Conservation (phyloP, 2,113 vertebrate genomes). For the Malurus melanocephalus region DNA sequence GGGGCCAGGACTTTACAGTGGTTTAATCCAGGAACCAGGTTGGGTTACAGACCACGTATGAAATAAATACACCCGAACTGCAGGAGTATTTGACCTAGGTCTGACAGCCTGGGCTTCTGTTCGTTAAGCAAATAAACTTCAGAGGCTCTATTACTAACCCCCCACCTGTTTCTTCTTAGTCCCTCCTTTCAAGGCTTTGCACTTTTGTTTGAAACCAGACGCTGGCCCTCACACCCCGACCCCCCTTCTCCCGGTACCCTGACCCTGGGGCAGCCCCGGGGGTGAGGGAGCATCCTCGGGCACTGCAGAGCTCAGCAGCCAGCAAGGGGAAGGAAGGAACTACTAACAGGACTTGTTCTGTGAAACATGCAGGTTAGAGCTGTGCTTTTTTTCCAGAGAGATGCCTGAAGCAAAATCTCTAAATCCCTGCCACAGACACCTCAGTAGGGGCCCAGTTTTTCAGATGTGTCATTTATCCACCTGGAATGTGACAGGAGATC, state of each 20-base stretch:
- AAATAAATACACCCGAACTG: slow-evolving; percentile 40
- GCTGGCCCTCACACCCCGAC: not conserved
- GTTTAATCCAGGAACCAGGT: slow-evolving; percentile 44
- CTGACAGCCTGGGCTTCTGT: slow-evolving; percentile 40
- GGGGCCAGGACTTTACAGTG: not conserved
- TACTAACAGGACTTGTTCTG: not conserved
- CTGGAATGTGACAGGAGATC: not conserved
- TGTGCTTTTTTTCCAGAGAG: not conserved
- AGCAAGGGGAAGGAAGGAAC: not conserved
- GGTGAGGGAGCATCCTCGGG: not conserved
- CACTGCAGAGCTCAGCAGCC: not conserved
- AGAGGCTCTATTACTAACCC: not conserved
- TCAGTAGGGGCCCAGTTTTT: not conserved
- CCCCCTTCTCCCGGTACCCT: not conserved
- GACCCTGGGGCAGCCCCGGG: not conserved
- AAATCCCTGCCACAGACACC: not conserved
- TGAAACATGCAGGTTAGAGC: not conserved
- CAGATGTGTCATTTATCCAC: not conserved
- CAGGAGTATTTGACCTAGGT: slow-evolving; percentile 54
- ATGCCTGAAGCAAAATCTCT: not conserved
- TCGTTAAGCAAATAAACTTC: slow-evolving; percentile 12
- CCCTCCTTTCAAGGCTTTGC: slow-evolving; percentile 33
- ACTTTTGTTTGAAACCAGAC: slow-evolving; percentile 21
- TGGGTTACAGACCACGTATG: slow-evolving; percentile 28
- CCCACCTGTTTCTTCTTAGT: slow-evolving; percentile 43